Conservation (phyloP, 1,140 invertebrate genomes). For the Myzus persicae region DNA sequence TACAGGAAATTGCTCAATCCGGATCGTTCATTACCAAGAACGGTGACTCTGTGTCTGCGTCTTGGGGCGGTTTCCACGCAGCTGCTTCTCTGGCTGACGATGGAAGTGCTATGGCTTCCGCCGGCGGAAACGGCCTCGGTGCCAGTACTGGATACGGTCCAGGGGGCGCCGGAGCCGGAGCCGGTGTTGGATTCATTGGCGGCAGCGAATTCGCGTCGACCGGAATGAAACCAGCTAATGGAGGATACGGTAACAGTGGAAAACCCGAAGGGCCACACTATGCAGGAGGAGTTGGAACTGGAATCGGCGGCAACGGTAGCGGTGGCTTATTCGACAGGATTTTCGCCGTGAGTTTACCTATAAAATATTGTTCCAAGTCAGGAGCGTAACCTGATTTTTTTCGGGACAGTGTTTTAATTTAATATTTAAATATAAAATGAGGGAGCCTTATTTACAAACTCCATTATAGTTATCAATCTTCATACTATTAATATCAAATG, state of each 20-base stretch:
- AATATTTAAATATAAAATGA: no score
- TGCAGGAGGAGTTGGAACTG: neutral
- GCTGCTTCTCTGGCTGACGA: constrained; percentile 31
- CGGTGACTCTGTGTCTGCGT: constrained; percentile 21
- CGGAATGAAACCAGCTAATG: neutral
- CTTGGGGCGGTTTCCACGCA: constrained; percentile 51
- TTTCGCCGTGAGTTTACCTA: constrained; percentile 55
- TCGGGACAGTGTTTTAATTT: no score
- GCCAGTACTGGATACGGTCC: constrained; percentile 32
- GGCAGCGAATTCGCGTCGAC: neutral
- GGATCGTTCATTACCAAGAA: neutral
- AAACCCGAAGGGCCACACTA: neutral
- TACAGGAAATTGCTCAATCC: constrained; percentile 33
- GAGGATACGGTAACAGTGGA: constrained; percentile 17
- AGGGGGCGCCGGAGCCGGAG: neutral
- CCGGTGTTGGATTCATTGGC: constrained; percentile 24
- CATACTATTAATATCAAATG: no score
- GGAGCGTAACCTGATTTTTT: no score
- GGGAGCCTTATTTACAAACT: no score
- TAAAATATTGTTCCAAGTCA: neutral
- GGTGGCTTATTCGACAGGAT: constrained; percentile 58
- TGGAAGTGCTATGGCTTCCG: constrained; percentile 35
- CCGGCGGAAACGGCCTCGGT: constrained; percentile 3
- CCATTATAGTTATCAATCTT: no score
- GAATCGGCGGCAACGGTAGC: neutral